A percentile compares a stretch with the other conserved stretches of the same genome.
Conservation (phyloP, 2,888 invertebrate species). For the Ornithoptera priamus region DNA sequence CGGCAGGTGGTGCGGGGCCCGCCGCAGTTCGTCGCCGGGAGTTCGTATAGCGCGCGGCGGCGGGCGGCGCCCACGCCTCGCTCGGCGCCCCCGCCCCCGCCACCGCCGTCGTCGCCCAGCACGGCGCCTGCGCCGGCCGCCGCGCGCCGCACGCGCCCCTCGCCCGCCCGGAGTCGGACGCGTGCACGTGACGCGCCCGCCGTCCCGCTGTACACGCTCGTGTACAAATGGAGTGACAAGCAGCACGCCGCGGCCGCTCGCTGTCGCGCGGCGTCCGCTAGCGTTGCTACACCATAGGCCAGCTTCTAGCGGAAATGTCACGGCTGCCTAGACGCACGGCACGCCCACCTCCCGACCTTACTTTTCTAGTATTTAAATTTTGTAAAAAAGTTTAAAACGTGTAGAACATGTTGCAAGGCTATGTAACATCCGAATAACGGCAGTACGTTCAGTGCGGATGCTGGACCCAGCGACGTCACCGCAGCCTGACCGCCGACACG, state of each 20-base stretch:
- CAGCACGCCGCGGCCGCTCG: slow-evolving; percentile 29
- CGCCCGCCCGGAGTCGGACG: slow-evolving; percentile 23
- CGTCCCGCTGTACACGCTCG: too few relatives aligned
- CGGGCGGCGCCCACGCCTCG: slow-evolving; percentile 32
- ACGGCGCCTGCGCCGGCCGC: slow-evolving; percentile 32
- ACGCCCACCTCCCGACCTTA: slow-evolving; percentile 11
- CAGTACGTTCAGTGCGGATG: too few relatives aligned
- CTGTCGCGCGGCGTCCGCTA: slow-evolving; percentile 28
- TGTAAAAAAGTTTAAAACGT: too few relatives aligned
- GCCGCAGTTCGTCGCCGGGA: slow-evolving; percentile 37
- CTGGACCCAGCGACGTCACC: too few relatives aligned
- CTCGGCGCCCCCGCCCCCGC: slow-evolving; percentile 37
- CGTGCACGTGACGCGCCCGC: background rate
- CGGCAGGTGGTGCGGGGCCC: slow-evolving; percentile 30
- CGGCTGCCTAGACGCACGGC: slow-evolving; percentile 18
- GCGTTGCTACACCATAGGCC: slow-evolving; percentile 25
- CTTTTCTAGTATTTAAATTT: too few relatives aligned
- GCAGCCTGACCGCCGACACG: too few relatives aligned
- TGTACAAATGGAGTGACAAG: too few relatives aligned
- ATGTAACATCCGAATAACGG: too few relatives aligned
- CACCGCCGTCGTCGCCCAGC: background rate
- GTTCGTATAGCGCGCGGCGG: slow-evolving; percentile 58
- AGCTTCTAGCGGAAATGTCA: slow-evolving; percentile 26
- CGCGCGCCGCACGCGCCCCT: too few relatives aligned
- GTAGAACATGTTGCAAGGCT: too few relatives aligned